Conservation (phyloP, 2,113 vertebrate genomes). For the Xiphias gladius region DNA sequence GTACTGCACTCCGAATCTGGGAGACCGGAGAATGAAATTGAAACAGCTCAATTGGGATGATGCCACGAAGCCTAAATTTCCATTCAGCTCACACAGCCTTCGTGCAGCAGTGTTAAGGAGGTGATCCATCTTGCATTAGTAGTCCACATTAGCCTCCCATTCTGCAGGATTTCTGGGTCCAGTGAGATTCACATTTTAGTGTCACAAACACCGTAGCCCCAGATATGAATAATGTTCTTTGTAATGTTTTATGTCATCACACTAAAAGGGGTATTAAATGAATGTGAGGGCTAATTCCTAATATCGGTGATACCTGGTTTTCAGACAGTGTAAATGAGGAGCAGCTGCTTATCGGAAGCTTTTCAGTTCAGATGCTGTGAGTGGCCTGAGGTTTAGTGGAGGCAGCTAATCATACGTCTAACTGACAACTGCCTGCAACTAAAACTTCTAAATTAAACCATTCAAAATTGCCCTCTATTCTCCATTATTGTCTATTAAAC, state of each 20-base stretch:
- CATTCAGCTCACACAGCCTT: background rate
- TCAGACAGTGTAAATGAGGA: background rate
- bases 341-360: background rate
- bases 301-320: background rate
- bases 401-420: no score
- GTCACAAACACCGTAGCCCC: background rate
- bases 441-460: background rate
- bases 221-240: background rate
- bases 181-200: background rate
- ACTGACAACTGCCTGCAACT: background rate
- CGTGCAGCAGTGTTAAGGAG: background rate
- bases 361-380: background rate
- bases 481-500: no score
- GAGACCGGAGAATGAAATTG: background rate
- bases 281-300: no score
- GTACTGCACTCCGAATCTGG: background rate
- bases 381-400: background rate
- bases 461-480: no score
- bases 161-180: background rate
- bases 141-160: background rate
- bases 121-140: background rate
- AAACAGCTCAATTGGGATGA: background rate
- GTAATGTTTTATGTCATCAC: no score
- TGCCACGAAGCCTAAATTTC: slow-evolving; percentile 6
- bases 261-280: background rate